Conservation (phyloP, 2,113 vertebrate genomes). For the Halcyon malimbica region DNA sequence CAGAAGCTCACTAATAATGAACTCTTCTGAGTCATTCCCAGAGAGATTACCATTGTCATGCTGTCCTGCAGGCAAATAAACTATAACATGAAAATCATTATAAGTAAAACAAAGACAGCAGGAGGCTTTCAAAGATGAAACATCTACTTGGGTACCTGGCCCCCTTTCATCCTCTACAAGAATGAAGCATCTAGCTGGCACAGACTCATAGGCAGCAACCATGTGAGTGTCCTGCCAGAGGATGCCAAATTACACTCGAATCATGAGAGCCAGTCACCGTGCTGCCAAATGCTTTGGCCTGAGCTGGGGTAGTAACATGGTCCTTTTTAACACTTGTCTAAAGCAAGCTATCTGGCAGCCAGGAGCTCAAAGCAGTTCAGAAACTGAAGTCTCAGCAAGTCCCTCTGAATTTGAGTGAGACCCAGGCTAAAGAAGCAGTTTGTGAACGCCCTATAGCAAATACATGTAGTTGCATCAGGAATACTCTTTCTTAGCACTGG, state of each 20-base stretch:
- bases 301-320: neutral
- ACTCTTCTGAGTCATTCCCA: neutral
- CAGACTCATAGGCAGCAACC: neutral
- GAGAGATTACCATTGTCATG: neutral
- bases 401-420: neutral
- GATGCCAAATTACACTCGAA: neutral
- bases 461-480: neutral
- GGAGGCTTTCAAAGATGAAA: neutral
- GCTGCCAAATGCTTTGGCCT: constrained; percentile 18
- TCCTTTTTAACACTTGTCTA: neutral
- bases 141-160: neutral
- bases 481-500: neutral
- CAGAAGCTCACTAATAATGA: neutral
- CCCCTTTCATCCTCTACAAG: neutral
- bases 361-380: neutral
- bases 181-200: neutral
- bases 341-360: neutral
- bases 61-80: neutral
- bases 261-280: neutral
- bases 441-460: neutral
- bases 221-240: neutral
- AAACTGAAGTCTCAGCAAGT: neutral
- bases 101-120: neutral
- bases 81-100: neutral
- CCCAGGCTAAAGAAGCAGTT: neutral